Percentiles rank a stretch among this genome's conserved stretches.
These are phyloP conservation scores for Aphis craccivora DNA, from an alignment of 1,140 invertebrate genomes.

Conservation along the genomic window DNA sequence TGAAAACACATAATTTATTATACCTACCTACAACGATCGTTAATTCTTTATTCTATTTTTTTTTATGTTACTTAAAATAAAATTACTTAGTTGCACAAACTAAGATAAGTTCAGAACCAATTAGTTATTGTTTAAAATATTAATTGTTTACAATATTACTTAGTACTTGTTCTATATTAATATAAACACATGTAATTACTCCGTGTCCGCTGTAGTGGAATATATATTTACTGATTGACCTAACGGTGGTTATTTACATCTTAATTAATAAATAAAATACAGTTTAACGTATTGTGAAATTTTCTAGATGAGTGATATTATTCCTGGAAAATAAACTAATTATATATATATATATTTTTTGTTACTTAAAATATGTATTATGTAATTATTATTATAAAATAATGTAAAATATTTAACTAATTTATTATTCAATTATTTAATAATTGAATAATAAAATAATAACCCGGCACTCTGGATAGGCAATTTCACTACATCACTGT, in stretches of 20 bases:
- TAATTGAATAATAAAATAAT: neutral
- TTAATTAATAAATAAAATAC: neutral
- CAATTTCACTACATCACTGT: neutral
- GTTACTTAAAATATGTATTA: neutral
- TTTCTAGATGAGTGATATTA: neutral
- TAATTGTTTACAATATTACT: neutral
- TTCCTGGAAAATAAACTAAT: no score
- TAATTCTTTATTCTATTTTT: neutral
- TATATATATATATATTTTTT: no score
- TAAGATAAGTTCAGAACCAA: neutral
- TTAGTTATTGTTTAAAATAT: slow-evolving; percentile 13
- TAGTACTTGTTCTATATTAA: neutral
- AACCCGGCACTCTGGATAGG: neutral
- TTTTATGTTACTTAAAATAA: neutral
- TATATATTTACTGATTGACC: neutral
- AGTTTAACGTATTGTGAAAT: neutral
- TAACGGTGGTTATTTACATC: neutral
- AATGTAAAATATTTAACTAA: no score
- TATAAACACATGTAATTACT: neutral
- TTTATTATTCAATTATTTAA: no score
- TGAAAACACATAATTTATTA: neutral
- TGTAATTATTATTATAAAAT: no score
- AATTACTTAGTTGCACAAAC: neutral
- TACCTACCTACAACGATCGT: neutral
- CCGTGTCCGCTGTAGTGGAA: neutral